A percentile compares a stretch with the other conserved stretches of the same genome.
Conservation (phyloP, 1,140 invertebrate species). For the Harpegnathos saltator region DNA sequence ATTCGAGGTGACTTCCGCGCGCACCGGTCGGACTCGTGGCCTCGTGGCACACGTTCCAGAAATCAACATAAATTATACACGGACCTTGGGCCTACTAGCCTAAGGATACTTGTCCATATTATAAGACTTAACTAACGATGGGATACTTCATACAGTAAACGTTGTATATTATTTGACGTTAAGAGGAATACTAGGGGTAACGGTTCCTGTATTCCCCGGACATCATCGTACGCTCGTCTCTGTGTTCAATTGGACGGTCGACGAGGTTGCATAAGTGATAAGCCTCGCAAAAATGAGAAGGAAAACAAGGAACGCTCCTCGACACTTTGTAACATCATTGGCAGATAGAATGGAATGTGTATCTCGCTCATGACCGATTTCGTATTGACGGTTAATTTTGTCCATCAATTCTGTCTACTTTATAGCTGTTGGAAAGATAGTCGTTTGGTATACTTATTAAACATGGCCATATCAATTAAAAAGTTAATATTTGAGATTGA, state of each 20-base stretch:
- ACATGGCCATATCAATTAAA: too few relatives aligned
- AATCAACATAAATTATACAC: conserved; percentile 72
- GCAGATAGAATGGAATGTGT: background rate
- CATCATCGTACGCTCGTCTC: conserved; percentile 76
- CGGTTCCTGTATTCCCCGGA: conserved; percentile 82
- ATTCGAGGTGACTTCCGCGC: too few relatives aligned
- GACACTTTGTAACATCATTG: background rate
- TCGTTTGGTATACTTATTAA: too few relatives aligned
- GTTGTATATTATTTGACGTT: conserved; percentile 84
- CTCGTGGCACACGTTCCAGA: conserved; percentile 70
- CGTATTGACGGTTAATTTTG: background rate
- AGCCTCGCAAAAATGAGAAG: conserved; percentile 1
- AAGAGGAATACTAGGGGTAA: conserved; percentile 78
- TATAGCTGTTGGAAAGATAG: too few relatives aligned
- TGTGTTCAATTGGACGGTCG: conserved; percentile 78
- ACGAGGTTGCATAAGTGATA: conserved; percentile 57
- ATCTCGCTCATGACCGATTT: background rate
- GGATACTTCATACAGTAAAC: conserved; percentile 83
- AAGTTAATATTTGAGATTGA: too few relatives aligned
- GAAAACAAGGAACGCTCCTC: background rate
- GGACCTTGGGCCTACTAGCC: conserved; percentile 83
- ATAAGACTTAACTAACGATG: conserved; percentile 86
- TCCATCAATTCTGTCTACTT: too few relatives aligned
- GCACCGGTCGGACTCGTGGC: conserved; percentile 45
- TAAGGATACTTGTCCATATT: conserved; percentile 85